These are phyloP conservation scores for Dicyrtomina minuta DNA, from an alignment of 2,888 invertebrate genomes.

Conservation along the genomic window DNA sequence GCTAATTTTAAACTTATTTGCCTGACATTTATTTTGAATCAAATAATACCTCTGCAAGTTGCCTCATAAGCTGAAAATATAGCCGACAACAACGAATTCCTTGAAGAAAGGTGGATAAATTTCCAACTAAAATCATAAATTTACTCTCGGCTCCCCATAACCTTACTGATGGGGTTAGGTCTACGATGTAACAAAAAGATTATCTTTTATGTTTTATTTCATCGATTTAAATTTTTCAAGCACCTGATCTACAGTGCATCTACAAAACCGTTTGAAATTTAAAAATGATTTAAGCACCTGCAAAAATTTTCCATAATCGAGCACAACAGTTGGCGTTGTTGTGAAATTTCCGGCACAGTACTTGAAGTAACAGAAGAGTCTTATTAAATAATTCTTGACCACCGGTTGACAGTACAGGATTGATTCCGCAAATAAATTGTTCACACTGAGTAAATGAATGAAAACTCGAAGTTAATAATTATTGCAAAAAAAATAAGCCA, in stretches of 20 bases:
- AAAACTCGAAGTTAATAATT: neutral
- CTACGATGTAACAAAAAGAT: too few relatives aligned
- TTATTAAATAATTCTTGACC: slow-evolving; percentile 23
- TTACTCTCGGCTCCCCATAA: neutral
- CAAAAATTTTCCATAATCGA: slow-evolving; percentile 31
- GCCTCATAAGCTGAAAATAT: slow-evolving; percentile 16
- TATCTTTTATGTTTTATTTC: too few relatives aligned
- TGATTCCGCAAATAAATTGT: neutral
- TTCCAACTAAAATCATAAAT: slow-evolving; percentile 20
- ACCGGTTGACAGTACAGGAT: neutral
- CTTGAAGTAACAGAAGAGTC: slow-evolving; percentile 39
- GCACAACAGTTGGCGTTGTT: slow-evolving; percentile 6
- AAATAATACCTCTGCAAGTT: slow-evolving; percentile 18
- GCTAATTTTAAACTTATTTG: neutral
- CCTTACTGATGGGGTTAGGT: neutral
- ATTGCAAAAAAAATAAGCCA: neutral
- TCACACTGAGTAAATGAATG: neutral
- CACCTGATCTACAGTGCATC: neutral
- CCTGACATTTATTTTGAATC: neutral
- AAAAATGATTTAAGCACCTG: slow-evolving; percentile 1
- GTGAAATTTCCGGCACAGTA: slow-evolving; percentile 19
- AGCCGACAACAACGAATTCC: slow-evolving; percentile 4
- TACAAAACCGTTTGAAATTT: neutral
- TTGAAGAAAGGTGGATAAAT: slow-evolving; percentile 2
- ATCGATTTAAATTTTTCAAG: neutral